These are phyloP conservation scores for Chloropsis cyanopogon DNA, from an alignment of 2,113 vertebrate species.

Conservation along the genomic window DNA sequence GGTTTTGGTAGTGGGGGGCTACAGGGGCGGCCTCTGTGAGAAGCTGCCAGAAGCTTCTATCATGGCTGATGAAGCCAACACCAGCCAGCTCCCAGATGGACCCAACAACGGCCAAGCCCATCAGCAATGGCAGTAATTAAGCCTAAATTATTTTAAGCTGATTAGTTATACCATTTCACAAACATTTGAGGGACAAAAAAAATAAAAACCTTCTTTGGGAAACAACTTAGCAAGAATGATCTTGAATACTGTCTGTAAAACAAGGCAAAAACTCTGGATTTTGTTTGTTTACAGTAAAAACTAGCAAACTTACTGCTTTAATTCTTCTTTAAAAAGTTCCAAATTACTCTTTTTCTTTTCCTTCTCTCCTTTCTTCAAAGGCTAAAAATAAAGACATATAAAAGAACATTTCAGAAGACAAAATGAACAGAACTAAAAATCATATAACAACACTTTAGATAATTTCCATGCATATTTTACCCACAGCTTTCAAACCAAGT, in stretches of 20 bases:
- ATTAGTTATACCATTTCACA: not conserved
- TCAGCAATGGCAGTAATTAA: not conserved
- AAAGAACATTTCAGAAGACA: conserved; percentile 57
- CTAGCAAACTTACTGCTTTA: conserved; percentile 88
- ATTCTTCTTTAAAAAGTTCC: conserved; percentile 98
- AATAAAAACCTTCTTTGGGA: not conserved
- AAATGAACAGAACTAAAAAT: not conserved
- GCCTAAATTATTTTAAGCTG: not conserved
- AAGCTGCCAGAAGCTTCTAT: not conserved
- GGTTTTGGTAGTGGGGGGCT: not conserved
- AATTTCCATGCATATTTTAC: conserved; percentile 47
- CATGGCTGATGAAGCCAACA: not conserved
- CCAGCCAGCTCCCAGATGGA: not conserved
- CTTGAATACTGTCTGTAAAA: not conserved
- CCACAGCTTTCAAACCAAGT: conserved; percentile 35
- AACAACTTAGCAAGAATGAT: not conserved
- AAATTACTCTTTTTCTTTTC: conserved; percentile 99
- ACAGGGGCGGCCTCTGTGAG: not conserved
- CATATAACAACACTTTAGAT: not conserved
- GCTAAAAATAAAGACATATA: conserved; percentile 74
- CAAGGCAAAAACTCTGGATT: not conserved
- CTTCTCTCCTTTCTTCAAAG: conserved; percentile 91
- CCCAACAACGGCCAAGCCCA: not conserved
- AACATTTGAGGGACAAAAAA: not conserved
- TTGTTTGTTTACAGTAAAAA: not conserved